A percentile compares a stretch with the other conserved stretches of the same genome.
Evolutionary conservation across 2,888 invertebrate genomes (phyloP).

Genomic region (Torymus aiolomorphi): DNA sequence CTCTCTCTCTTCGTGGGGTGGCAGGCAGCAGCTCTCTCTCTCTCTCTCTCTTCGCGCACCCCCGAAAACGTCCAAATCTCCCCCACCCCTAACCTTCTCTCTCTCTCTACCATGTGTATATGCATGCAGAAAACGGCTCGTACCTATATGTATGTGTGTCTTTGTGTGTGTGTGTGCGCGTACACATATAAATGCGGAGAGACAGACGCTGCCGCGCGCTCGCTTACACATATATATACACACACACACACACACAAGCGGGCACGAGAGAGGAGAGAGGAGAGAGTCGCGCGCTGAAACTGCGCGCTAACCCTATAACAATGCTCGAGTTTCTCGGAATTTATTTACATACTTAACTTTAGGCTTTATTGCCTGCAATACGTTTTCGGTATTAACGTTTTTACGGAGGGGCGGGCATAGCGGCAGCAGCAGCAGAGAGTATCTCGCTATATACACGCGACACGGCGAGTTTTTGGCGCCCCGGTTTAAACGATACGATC

Average conservation of each 20-base stretch:
- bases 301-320: slow-evolving; percentile 53
- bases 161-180: not conserved
- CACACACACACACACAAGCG: slow-evolving; percentile 24
- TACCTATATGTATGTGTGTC: not conserved
- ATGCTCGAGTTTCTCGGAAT: slow-evolving; percentile 56
- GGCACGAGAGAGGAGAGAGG: slow-evolving; percentile 3
- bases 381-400: slow-evolving; percentile 57
- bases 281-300: slow-evolving; percentile 27
- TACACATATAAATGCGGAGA: slow-evolving; percentile 27
- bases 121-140: slow-evolving; percentile 1
- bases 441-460: too few relatives aligned
- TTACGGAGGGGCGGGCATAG: slow-evolving; percentile 19
- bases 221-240: not conserved
- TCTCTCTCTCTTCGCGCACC: slow-evolving; percentile 48
- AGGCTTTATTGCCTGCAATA: slow-evolving; percentile 54
- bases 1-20: slow-evolving; percentile 16
- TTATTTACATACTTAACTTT: slow-evolving; percentile 57
- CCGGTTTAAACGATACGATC: slow-evolving; percentile 8
- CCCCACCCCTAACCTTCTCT: slow-evolving; percentile 33
- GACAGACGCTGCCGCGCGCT: slow-evolving; percentile 5
- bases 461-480: slow-evolving; percentile 30
- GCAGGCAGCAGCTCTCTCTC: slow-evolving; percentile 24
- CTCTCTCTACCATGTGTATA: not conserved
- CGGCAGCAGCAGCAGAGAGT: not conserved
- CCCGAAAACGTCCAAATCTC: slow-evolving; percentile 48